Evolutionary conservation across 2,888 invertebrate genomes (phyloP), one percentile per base, ranked within the genome.

Genomic region (Drosophila falleni): DNA sequence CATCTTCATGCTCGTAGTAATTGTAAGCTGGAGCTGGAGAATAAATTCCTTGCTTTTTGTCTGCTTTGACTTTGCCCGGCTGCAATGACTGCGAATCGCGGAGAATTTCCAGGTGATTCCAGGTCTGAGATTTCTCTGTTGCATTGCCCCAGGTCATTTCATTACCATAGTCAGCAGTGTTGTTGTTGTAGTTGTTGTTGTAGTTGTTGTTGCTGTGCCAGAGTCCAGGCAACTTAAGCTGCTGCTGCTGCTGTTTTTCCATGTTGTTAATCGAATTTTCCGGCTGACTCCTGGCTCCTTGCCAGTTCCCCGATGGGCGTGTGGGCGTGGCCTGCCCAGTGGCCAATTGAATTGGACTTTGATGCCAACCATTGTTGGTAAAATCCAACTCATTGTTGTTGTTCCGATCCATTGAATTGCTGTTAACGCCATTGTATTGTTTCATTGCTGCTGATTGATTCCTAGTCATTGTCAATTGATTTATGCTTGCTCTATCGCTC

Each of bases 181-280:
- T 49, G 55, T 33, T 51, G 69, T 15, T 54, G 44, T 51, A 37
- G 16, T 11, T 31, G 35, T 44, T 46, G 26, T 5, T 26, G 29
- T 8, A 4, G 29, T 31, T 31, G 31, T 10, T 31, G 31, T 13
- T 44, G 13, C 8, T 51, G 39, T 23, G 23, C 54, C 16, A n/a
- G 31, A 10, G 19, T 42, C 41, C 31, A 42, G 54, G 9, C 41
- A 39, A 39, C 31, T 55, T 55, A 33, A 35, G 46, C 37, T 26
- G 3, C 16, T 35, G 37, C 56, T 63, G 70, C 41, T 49, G 51
- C 54, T 74, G 71, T 64, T 77, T 66, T 59, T 78, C 71, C 68
- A 67, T 79, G 67, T 56, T 89, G 79, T 79, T 89, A 84, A 90
- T 87, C 83, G 70, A 74, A 90, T 90, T 89, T 89, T 89, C 87